Percentiles rank a stretch among this genome's conserved stretches.
Evolutionary conservation across 30 jellyfish, hydroid and myxozoan species (phyloP).

Genomic region (Clytia hemisphaerica): DNA sequence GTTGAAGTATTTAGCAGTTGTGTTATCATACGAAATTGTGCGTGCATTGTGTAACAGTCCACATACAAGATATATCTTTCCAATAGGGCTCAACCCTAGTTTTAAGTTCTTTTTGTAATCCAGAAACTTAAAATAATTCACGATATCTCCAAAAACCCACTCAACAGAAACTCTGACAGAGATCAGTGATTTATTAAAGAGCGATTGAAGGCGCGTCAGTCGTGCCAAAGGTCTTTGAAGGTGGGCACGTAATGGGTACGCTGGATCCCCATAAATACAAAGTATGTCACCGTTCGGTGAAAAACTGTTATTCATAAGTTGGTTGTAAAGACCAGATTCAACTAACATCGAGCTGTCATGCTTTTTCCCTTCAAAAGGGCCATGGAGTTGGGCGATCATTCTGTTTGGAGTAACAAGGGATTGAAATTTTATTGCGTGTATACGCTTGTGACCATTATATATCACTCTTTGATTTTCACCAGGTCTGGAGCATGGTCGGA

Average conservation of each 20-base stretch:
- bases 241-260: slow-evolving; percentile 24
- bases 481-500: slow-evolving; percentile 37
- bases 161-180: no score
- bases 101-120: no score
- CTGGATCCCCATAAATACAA: slow-evolving; percentile 37
- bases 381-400: slow-evolving; percentile 28
- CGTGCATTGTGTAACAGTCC: no score
- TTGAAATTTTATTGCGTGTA: slow-evolving; percentile 36
- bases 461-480: slow-evolving; percentile 24
- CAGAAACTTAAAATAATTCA: no score
- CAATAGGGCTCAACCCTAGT: no score
- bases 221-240: slow-evolving; percentile 18
- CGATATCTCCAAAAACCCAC: no score
- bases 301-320: neutral
- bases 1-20: no score
- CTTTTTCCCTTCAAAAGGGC: slow-evolving; percentile 33
- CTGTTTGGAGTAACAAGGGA: slow-evolving; percentile 39
- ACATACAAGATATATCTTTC: no score
- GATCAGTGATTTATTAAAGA: no score
- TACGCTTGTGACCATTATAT: slow-evolving; percentile 43
- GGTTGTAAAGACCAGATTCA: slow-evolving; percentile 18
- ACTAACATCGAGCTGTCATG: slow-evolving; percentile 23
- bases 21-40: no score
- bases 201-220: no score
- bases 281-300: slow-evolving; percentile 19